phyloP scores from a whole-genome alignment of 1,140 invertebrate genomes.

The Sitobion miscanthi region DNA sequence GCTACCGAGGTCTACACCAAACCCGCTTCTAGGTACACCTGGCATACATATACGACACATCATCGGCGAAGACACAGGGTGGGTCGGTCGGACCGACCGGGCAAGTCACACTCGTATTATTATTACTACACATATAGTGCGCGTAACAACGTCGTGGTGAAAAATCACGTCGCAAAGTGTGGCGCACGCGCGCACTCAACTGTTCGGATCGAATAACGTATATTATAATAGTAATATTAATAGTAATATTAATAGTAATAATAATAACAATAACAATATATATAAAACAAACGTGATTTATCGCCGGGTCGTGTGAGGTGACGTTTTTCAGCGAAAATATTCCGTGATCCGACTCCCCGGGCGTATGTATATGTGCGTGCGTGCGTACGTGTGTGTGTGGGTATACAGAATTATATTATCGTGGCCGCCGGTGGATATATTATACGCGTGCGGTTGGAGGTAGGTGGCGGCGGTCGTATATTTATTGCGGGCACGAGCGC shows the following conservation, averaged over 20 bases:
- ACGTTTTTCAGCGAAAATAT: constrained; percentile 49
- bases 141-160: background rate
- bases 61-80: background rate
- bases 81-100: background rate
- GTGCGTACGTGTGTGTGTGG: no score
- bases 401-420: constrained; percentile 20
- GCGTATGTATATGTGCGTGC: background rate
- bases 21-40: background rate
- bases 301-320: constrained; percentile 43
- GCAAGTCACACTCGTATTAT: background rate
- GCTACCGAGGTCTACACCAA: background rate
- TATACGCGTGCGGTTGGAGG: background rate
- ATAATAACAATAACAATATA: background rate
- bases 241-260: background rate
- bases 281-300: constrained; percentile 53
- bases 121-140: background rate
- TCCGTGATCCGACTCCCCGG: constrained; percentile 32
- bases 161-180: constrained; percentile 11
- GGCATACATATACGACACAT: background rate
- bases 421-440: background rate
- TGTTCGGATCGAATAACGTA: background rate
- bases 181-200: background rate
- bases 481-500: constrained; percentile 44
- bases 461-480: constrained; percentile 38
- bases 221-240: background rate